A percentile compares a stretch with the other conserved stretches of the same genome.
These are phyloP conservation scores for Onychomys torridus DNA, from an alignment of 2,797 vertebrate species.

Conservation along the genomic window DNA sequence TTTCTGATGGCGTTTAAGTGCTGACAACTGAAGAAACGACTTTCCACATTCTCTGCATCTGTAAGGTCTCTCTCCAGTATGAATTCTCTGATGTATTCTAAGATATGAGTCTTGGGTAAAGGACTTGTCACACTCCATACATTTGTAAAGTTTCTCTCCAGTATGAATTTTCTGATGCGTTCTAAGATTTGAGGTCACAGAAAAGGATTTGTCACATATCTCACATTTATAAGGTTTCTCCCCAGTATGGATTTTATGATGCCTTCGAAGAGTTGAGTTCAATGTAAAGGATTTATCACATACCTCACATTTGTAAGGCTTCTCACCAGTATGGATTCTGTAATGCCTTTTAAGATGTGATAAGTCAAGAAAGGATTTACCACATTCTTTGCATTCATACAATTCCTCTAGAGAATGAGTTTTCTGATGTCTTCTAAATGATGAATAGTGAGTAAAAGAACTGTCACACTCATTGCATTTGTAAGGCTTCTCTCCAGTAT, in stretches of 20 bases:
- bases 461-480: neutral
- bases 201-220: neutral
- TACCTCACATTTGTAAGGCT: slow-evolving; percentile 34
- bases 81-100: neutral
- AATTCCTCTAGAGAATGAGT: neutral
- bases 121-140: neutral
- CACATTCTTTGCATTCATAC: neutral
- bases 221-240: neutral
- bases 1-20: neutral
- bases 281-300: slow-evolving; percentile 66
- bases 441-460: neutral
- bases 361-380: neutral
- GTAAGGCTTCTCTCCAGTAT: neutral
- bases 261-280: neutral
- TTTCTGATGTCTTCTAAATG: neutral
- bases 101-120: neutral
- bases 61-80: neutral
- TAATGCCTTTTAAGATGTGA: neutral
- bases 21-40: neutral
- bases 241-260: neutral
- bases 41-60: neutral
- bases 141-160: slow-evolving; percentile 16
- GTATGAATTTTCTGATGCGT: neutral
- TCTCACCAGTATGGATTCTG: neutral
- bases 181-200: neutral